Evolutionary conservation across 2,797 vertebrate genomes (phyloP), one percentile per base, ranked within the genome.

Genomic region (Cryptoblepharus egeriae): DNA sequence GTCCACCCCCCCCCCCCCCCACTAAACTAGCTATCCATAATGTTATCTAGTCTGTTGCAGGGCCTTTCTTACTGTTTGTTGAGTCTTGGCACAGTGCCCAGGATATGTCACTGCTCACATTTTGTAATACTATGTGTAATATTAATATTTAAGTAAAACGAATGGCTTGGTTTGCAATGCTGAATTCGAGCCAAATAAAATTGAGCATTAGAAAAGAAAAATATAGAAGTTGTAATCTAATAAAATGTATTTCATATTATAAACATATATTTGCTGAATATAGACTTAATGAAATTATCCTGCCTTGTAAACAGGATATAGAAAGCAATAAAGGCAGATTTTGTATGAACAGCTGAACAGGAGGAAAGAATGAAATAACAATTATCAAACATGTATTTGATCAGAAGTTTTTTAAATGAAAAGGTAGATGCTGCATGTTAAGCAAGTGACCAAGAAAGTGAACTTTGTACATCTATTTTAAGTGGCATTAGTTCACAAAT

Each of bases 321-420:
- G 32, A 94, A 92, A 91, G 90, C 88, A 88, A 60, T 84, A 92
- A 89, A 90, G 88, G 45, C 87, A 92, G 83, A 79, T 94, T 94
- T 88, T 87, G 77, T 90, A 63, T 63, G 70, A 61, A 86, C 65
- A 61, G 4, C 82, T 77, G 69, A 81, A 83, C 37, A 64, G 45
- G 64, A 83, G 26, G 77, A 81, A 88, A 92, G 84, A 75, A 81
- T 68, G 79, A 88, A 72, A 90, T 72, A 79, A 63, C 37, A 58
- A 89, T 92, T 88, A 91, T 87, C 88, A 88, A 90, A 85, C 85
- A 90, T 90, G 0, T 90, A 77, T 86, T 94, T 90, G 90, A 86
- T 90, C 70, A 82, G 88, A 91, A 76, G 35, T 80, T 84, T 80
- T 91, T 28, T 26, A 85, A 85, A 72, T 28, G 79, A 92, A 90